Evolutionary conservation across 1,140 invertebrate genomes (phyloP).

Genomic region (Drosophila teissieri): DNA sequence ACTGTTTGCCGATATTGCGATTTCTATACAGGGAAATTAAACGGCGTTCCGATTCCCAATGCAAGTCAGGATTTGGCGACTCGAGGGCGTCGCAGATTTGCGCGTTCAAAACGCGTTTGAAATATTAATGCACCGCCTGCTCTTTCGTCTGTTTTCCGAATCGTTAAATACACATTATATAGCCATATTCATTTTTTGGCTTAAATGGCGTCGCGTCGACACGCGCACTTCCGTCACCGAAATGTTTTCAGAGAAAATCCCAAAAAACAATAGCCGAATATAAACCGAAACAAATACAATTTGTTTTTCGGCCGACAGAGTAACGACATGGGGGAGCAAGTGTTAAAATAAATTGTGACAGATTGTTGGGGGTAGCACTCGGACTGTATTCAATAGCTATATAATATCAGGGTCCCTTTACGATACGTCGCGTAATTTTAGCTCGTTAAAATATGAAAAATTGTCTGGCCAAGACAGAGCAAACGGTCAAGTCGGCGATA

Average conservation of each 20-base stretch:
- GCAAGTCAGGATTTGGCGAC: constrained; percentile 60
- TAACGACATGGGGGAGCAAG: constrained; percentile 55
- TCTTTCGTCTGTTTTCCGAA: constrained; percentile 18
- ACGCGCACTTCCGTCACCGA: constrained; percentile 73
- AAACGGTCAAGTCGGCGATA: constrained; percentile 17
- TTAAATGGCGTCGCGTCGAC: constrained; percentile 56
- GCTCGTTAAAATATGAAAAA: constrained; percentile 67
- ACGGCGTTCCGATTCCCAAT: constrained; percentile 44
- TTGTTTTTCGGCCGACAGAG: constrained; percentile 34
- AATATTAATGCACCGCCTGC: constrained; percentile 51
- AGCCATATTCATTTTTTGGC: constrained; percentile 35
- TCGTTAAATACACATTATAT: constrained; percentile 49
- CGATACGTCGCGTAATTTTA: constrained; percentile 53
- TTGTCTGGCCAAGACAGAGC: constrained; percentile 21
- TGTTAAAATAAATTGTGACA: constrained; percentile 69
- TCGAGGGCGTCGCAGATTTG: constrained; percentile 48
- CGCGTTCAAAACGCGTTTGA: constrained; percentile 36
- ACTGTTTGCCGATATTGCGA: constrained; percentile 34
- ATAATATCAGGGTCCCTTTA: constrained; percentile 69
- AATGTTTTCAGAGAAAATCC: constrained; percentile 61
- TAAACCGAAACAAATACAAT: constrained; percentile 19
- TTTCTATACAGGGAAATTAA: constrained; percentile 59
- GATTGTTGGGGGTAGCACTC: constrained; percentile 38
- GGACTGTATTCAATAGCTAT: constrained; percentile 35
- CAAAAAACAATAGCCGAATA: constrained; percentile 36